Evolutionary conservation across 2,888 invertebrate species (phyloP).

Genomic region (Nomada fabriciana): DNA sequence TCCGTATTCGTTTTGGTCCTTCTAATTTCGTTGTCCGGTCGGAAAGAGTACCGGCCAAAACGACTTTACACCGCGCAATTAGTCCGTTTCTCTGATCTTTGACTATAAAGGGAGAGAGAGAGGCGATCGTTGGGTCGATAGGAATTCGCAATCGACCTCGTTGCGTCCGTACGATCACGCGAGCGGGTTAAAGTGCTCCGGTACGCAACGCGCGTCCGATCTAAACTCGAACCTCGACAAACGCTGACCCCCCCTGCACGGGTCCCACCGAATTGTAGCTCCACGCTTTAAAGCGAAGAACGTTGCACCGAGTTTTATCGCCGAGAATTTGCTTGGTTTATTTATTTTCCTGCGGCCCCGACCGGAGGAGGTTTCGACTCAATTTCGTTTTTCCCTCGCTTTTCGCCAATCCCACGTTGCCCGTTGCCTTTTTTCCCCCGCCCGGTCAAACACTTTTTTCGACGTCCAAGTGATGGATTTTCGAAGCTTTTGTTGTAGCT

Average conservation of each 20-base stretch:
- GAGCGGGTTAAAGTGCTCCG: not conserved
- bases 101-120: too few species aligned
- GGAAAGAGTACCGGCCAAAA: not conserved
- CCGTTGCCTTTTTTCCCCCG: not conserved
- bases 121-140: not conserved
- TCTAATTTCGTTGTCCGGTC: not conserved
- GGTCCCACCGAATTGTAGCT: not conserved
- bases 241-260: not conserved
- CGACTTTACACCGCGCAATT: not conserved
- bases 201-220: conserved; percentile 6
- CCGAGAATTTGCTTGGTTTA: conserved; percentile 18
- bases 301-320: conserved; percentile 19
- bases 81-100: conserved; percentile 8
- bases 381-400: not conserved
- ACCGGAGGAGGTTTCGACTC: not conserved
- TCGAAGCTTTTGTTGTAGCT: not conserved
- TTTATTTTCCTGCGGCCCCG: not conserved
- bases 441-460: not conserved
- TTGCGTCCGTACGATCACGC: not conserved
- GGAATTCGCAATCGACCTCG: conserved; percentile 22
- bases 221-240: conserved; percentile 9
- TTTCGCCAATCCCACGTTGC: not conserved
- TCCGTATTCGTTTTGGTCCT: not conserved
- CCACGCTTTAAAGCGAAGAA: not conserved
- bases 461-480: not conserved